phyloP scores from a whole-genome alignment of 2,888 invertebrate species.

The Xanthorhoe designata region DNA sequence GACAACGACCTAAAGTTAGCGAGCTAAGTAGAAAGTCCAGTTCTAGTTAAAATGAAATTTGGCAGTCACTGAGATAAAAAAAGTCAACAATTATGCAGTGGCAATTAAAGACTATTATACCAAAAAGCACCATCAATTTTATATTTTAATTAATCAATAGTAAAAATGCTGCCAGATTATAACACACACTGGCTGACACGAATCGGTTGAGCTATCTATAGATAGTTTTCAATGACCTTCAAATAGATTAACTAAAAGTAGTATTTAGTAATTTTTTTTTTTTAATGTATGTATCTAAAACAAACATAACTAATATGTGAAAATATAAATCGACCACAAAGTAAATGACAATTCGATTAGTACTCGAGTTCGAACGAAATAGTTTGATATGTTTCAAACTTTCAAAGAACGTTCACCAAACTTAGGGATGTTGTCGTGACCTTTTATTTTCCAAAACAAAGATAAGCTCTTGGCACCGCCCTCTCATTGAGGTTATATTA shows the following conservation, averaged over 20 bases:
- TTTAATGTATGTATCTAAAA: too few relatives aligned
- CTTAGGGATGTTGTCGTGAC: neutral
- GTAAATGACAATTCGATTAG: too few relatives aligned
- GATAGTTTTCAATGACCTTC: too few relatives aligned
- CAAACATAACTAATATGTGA: too few relatives aligned
- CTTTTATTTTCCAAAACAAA: conserved; percentile 31
- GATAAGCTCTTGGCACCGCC: conserved; percentile 34
- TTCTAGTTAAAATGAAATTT: neutral
- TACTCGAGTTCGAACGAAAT: too few relatives aligned
- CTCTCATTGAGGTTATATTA: conserved; percentile 32
- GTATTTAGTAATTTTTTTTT: too few relatives aligned
- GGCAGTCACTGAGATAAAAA: neutral
- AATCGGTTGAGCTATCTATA: too few relatives aligned
- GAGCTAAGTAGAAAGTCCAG: conserved; percentile 13
- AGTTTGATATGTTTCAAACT: too few relatives aligned
- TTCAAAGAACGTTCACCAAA: too few relatives aligned
- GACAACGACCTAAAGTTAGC: conserved; percentile 19
- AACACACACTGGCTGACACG: too few relatives aligned
- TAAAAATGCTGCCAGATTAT: neutral
- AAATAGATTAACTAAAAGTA: too few relatives aligned
- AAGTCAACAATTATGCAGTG: conserved; percentile 2
- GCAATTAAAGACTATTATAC: neutral
- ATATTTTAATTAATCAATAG: neutral
- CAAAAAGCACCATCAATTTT: neutral
- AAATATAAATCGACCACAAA: too few relatives aligned